Base-by-base conservation (phyloP, 2,797 vertebrate species). In the Neopelma chrysocephalum region DNA sequence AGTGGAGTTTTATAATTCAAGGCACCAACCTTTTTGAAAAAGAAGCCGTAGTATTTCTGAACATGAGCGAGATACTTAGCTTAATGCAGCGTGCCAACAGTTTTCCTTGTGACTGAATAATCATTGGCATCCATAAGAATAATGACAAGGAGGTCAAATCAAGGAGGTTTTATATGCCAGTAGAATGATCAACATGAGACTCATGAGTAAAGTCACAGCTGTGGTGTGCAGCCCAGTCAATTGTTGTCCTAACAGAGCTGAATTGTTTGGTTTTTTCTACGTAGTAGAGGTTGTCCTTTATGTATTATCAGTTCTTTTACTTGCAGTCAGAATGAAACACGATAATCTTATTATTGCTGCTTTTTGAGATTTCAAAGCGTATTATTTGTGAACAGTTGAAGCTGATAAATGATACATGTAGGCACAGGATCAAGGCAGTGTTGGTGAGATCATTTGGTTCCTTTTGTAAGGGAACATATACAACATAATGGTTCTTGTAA, bases 111-210 rank as follows among this genome's bases (percentile, higher is more conserved):
- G 80, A 75, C 73, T 93, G 50, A 87, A 42, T 94, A 84, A 75
- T 90, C 9, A 11, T 45, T 84, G 91, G 87, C 94, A 92, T 75
- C 92, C 83, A 57, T 82, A 53, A 61, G 92, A 61, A 72, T 84
- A 65, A 72, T 82, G 82, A 91, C 94, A 87, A 71, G 89, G 82
- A 91, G 40, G 76, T 73, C 95, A 95, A 90, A 94, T 88, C 84
- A 93, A 85, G 70, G 92, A 96, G 66, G 62, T 56, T 87, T 90
- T 89, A 53, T 92, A 43, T 9, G 50, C 75, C 81, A 75, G 43
- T 48, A 72, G 65, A 73, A 77, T 83, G 80, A 87, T 94, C 89
- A 65, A 57, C 87, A 72, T 50, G 78, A 68, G 10, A 71, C 76
- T 85, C 81, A 31, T 92, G 93, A 90, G 93, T 87, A 57, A 83